phyloP scores from a whole-genome alignment of 1,140 invertebrate species.

The Cherax destructor region DNA sequence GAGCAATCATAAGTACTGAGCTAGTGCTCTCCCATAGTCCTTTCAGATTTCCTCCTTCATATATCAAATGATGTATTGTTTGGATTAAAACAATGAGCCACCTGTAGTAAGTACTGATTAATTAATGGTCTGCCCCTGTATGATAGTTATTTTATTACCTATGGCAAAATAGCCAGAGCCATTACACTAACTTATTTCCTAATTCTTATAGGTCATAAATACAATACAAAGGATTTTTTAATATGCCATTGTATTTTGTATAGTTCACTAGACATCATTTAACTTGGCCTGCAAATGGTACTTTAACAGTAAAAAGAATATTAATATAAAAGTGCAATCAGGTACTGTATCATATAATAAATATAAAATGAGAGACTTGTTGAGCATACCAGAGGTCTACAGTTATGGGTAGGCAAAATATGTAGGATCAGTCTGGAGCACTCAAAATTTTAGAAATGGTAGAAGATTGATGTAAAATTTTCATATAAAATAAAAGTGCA shows the following conservation, averaged over 20 bases:
- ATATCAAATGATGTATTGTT: constrained; percentile 44
- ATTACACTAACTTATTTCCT: not conserved
- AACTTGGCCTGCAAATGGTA: not conserved
- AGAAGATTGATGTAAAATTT: too few relatives aligned
- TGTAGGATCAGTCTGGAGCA: too few relatives aligned
- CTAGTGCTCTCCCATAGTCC: constrained; percentile 61
- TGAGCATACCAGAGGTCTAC: too few relatives aligned
- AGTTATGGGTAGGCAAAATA: too few relatives aligned
- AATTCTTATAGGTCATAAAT: not conserved
- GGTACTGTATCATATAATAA: not conserved
- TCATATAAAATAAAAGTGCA: too few relatives aligned
- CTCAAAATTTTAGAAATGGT: too few relatives aligned
- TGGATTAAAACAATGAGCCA: constrained; percentile 68
- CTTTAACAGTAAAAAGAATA: not conserved
- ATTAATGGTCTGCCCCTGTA: not conserved
- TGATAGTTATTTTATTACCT: too few relatives aligned
- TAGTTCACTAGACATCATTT: not conserved
- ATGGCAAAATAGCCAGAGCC: too few relatives aligned
- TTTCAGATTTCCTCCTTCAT: constrained; percentile 38
- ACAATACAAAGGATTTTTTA: too few relatives aligned
- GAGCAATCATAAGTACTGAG: constrained; percentile 51
- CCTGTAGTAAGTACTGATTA: constrained; percentile 10
- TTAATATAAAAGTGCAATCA: too few relatives aligned
- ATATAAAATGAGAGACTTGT: not conserved
- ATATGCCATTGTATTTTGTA: too few relatives aligned